Evolutionary conservation across 2,113 vertebrate species (phyloP), one percentile per base, ranked within the genome.

Genomic region (Podiceps cristatus): DNA sequence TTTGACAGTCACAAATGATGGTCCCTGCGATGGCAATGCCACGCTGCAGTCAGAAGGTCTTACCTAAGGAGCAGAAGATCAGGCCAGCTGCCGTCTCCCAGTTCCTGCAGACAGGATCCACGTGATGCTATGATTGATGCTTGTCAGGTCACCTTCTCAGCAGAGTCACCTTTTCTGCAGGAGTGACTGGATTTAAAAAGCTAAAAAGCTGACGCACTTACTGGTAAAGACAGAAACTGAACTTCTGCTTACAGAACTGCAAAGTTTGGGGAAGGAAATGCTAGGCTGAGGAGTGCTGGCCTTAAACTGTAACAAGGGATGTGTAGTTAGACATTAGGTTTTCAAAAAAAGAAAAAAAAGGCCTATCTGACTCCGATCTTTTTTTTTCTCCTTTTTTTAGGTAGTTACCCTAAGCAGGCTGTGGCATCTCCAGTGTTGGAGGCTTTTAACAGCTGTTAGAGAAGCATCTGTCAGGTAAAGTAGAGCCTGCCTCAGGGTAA

Each of bases 391-490:
- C n/a, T 40, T 37, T 66, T 35, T 28, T 59, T 9, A 96, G 93
- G 88, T 92, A 96, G 83, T 69, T 27, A 87, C 71, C 86, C 67
- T 95, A 29, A 42, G 0, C n/a, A 31, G 47, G 10, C 86, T 95
- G 95, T 55, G 80, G 94, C 4, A 1, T 88, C 88, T 83, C 93
- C 91, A 71, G 91, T 42, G 72, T 95, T 84, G 72, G 79, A 73
- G 50, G 63, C 55, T 88, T 94, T 71, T 28, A 7, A 6, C 29
- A 90, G 45, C 86, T 92, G 66, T 73, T 86, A 77, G 13, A 96
- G 50, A 62, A 96, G 67, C 5, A 66, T 91, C 72, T 95, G 75
- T 66, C 89, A 96, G 95, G 95, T 97, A 95, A 90, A 45, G 74
- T 25, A 90, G 15, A 85, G 49, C 24, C 22, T 90, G 23, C 17